Evolutionary conservation across 2,888 invertebrate genomes (phyloP).

Genomic region (Caenorhabditis wallacei): DNA sequence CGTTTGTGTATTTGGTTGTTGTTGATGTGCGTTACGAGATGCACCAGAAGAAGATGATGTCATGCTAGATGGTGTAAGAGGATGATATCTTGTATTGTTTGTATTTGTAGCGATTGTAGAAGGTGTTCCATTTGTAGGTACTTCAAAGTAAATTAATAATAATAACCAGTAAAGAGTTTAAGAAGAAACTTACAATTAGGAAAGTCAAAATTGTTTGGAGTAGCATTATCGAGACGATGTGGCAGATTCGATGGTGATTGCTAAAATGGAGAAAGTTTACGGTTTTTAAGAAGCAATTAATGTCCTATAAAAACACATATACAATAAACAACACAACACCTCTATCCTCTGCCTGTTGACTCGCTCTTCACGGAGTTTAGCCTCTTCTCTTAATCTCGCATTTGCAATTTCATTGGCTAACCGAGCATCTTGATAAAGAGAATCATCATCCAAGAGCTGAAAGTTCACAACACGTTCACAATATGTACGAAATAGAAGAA

Average conservation of each 20-base stretch:
- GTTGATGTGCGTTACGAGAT: conserved; percentile 17
- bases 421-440: conserved; percentile 70
- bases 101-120: background rate
- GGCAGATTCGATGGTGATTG: conserved; percentile 47
- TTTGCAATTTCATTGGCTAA: conserved; percentile 71
- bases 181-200: conserved; percentile 33
- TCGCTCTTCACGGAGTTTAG: conserved; percentile 64
- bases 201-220: conserved; percentile 49
- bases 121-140: conserved; percentile 22
- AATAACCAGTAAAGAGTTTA: no score
- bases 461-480: conserved; percentile 16
- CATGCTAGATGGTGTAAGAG: conserved; percentile 62
- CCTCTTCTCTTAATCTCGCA: conserved; percentile 68
- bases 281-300: background rate
- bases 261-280: conserved; percentile 28
- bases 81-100: conserved; percentile 51
- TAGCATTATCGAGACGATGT: conserved; percentile 54
- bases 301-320: no score
- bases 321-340: conserved; percentile 45
- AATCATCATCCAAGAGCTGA: conserved; percentile 71
- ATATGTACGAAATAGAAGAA: no score
- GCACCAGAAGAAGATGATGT: conserved; percentile 55
- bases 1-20: conserved; percentile 15
- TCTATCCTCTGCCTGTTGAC: conserved; percentile 37
- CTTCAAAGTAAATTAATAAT: no score